These are phyloP conservation scores for Sisyra nigra DNA, from an alignment of 2,888 invertebrate species.

Conservation along the genomic window DNA sequence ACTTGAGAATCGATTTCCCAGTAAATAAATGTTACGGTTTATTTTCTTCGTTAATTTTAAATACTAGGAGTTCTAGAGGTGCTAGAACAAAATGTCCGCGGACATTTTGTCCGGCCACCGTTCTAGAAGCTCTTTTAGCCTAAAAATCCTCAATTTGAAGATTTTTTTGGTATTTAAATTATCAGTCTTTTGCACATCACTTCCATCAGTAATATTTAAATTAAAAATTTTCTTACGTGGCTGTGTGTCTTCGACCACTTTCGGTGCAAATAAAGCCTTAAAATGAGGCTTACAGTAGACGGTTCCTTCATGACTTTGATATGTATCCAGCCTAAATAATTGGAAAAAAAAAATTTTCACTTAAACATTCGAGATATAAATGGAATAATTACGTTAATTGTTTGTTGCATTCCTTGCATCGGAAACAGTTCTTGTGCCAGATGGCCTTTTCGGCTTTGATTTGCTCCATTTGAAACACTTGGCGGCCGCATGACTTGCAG, in stretches of 20 bases:
- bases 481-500: constrained; percentile 73
- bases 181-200: too few relatives aligned
- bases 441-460: constrained; percentile 79
- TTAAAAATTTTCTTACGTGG: constrained; percentile 40
- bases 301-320: constrained; percentile 78
- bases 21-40: too few relatives aligned
- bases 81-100: too few relatives aligned
- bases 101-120: too few relatives aligned
- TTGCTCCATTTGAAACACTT: constrained; percentile 94
- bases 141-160: too few relatives aligned
- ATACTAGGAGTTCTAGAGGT: too few relatives aligned
- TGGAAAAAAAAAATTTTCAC: not conserved
- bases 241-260: constrained; percentile 59
- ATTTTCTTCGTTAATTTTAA: too few relatives aligned
- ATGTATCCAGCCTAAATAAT: constrained; percentile 64
- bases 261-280: constrained; percentile 81
- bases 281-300: constrained; percentile 90
- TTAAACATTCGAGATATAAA: not conserved
- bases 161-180: too few relatives aligned
- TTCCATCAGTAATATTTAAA: too few relatives aligned
- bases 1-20: too few relatives aligned
- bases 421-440: constrained; percentile 92
- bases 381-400: constrained; percentile 60
- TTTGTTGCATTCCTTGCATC: constrained; percentile 84
- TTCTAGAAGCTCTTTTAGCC: too few relatives aligned